Percentiles rank a stretch among this genome's conserved stretches.
Evolutionary conservation across 2,113 vertebrate species (phyloP).

Genomic region (Sebastes schlegelii): DNA sequence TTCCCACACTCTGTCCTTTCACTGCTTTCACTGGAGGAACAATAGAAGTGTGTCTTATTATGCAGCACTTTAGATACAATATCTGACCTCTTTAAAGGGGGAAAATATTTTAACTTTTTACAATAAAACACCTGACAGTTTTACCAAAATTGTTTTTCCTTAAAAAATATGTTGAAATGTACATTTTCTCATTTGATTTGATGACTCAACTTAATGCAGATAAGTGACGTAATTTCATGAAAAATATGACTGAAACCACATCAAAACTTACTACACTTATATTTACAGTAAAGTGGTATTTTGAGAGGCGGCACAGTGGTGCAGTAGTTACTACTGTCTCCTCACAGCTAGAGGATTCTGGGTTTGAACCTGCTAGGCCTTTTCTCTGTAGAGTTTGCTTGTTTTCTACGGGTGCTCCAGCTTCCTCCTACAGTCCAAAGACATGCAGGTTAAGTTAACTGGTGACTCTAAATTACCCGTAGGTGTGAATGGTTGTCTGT

Average conservation of each 20-base stretch:
- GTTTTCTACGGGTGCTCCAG: no score
- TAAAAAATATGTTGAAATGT: not conserved
- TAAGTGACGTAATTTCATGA: not conserved
- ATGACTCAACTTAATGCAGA: not conserved
- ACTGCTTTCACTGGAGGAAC: slow-evolving; percentile 20
- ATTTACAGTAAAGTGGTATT: no score
- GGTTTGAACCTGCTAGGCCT: no score
- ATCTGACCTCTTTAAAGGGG: not conserved
- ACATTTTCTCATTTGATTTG: not conserved
- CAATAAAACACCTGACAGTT: not conserved
- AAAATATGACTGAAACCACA: no score
- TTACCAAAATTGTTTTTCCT: not conserved
- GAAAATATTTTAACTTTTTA: not conserved
- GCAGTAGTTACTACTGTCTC: no score
- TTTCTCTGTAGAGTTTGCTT: no score
- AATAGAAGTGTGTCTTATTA: slow-evolving; percentile 1
- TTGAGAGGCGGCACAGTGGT: no score
- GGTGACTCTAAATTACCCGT: no score
- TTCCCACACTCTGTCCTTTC: slow-evolving; percentile 66
- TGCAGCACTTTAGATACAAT: not conserved
- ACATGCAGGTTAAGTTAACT: no score
- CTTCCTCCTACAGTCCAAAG: no score
- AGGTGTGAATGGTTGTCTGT: no score
- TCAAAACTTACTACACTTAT: not conserved
- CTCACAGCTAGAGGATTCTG: no score